Base-by-base conservation (phyloP, 2,113 vertebrate genomes). In the Tautogolabrus adspersus region DNA sequence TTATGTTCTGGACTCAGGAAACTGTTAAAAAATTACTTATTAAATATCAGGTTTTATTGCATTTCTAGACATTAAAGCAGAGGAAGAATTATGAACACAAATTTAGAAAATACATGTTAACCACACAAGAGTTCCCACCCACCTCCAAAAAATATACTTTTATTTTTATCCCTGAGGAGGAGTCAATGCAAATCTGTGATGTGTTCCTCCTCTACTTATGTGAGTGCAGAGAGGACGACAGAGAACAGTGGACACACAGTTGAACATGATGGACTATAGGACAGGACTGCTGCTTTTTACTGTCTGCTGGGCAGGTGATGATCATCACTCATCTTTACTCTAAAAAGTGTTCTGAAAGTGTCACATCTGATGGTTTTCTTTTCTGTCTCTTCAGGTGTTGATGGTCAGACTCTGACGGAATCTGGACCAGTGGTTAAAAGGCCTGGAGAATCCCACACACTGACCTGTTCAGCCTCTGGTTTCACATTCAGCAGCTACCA, bases 171-270 rank as follows among this genome's bases (percentile, higher is more conserved):
- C 8, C 38, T 42, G 44, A 60, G 83, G 71, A 79, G 75, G 84
- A 51, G 79, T 79, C n/a, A 38, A 79, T 79, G 84, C 79, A 86
- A 86, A 82, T 26, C 5, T 52, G 54, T 6, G 16, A 15, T 23
- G 57, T 5, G 37, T 60, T 61, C 67, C 67, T 23, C 21, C 49
- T 79, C 54, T 75, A 75, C 42, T 72, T 78, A 61, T 40, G 13
- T 78, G 63, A 66, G 22, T 63, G 49, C 26, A 77, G 38, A 77
- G 66, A 72, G 59, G 44, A 56, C 0, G 56, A 65, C 65, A 71
- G 46, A 76, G 19, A 16, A 70, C 60, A 1, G 73, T 70, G 65
- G 60, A 66, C 60, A 67, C 66, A 71, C 55, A 82, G 68, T 77
- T 61, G 12, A 56, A 74, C 74, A 81, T 66, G 74, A 81, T 81